These are phyloP conservation scores for Magallana gigas DNA, from an alignment of 1,140 invertebrate genomes.

Conservation along the genomic window DNA sequence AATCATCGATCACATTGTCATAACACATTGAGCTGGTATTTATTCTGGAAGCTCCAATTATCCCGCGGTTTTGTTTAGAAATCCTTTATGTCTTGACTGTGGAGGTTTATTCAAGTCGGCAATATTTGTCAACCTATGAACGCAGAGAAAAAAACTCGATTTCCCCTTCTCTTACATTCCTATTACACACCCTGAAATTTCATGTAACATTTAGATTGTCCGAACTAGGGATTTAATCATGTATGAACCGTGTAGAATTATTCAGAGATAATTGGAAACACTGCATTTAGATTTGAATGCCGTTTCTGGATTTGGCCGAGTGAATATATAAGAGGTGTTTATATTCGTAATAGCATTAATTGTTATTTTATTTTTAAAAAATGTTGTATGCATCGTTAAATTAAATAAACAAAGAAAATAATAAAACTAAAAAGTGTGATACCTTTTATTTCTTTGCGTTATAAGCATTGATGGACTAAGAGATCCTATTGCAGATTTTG, in stretches of 20 bases:
- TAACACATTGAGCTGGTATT: conserved; percentile 9
- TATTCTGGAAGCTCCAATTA: not conserved
- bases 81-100: conserved; percentile 4
- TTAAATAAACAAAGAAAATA: conserved; percentile 27
- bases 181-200: not conserved
- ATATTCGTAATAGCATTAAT: conserved; percentile 22
- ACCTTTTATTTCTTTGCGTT: not conserved
- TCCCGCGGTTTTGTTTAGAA: not conserved
- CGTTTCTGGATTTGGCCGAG: not conserved
- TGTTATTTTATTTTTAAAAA: conserved; percentile 34
- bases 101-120: not conserved
- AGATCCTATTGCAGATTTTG: no score
- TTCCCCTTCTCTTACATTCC: not conserved
- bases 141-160: not conserved
- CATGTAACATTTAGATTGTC: no score
- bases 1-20: conserved; percentile 25
- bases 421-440: not conserved
- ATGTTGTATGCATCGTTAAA: conserved; percentile 19
- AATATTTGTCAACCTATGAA: conserved; percentile 2
- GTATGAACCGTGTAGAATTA: no score
- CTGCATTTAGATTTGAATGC: not conserved
- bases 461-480: no score
- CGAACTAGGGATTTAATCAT: no score
- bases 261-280: no score
- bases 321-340: not conserved